Conservation (phyloP, 2,888 invertebrate genomes). For the Cryptus viduatorius region DNA sequence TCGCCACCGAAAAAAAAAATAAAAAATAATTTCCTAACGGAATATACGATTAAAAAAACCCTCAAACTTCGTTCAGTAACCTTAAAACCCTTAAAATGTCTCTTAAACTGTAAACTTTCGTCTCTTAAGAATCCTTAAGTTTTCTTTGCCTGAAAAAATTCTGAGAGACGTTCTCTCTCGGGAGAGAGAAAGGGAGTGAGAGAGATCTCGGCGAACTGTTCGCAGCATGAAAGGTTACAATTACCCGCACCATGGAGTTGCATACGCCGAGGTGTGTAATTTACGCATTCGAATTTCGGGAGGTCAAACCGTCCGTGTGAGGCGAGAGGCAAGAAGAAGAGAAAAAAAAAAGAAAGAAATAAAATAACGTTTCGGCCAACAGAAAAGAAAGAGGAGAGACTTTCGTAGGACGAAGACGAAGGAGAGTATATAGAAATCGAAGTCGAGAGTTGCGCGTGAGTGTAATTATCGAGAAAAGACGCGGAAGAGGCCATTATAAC, state of each 20-base stretch:
- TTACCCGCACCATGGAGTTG: slow-evolving; percentile 65
- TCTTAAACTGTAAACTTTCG: not conserved
- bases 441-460: slow-evolving; percentile 45
- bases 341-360: not conserved
- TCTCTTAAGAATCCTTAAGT: not conserved
- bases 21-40: too few species aligned
- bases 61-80: not conserved
- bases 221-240: slow-evolving; percentile 70
- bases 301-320: slow-evolving; percentile 60
- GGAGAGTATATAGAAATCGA: slow-evolving; percentile 50
- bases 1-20: not conserved
- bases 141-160: too few species aligned
- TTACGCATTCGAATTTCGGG: slow-evolving; percentile 67
- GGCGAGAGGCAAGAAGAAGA: slow-evolving; percentile 16
- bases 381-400: slow-evolving; percentile 19
- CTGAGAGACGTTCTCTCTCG: not conserved
- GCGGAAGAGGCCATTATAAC: slow-evolving; percentile 64
- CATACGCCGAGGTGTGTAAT: slow-evolving; percentile 65
- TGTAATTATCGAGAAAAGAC: slow-evolving; percentile 72
- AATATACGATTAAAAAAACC: too few species aligned
- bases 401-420: slow-evolving; percentile 42
- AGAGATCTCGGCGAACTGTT: slow-evolving; percentile 21
- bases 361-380: slow-evolving; percentile 2
- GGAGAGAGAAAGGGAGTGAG: slow-evolving; percentile 10
- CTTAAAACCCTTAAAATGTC: too few species aligned